Evolutionary conservation across 92 coral and sea anemone genomes (phyloP).

Genomic region (Heteractis magnifica): DNA sequence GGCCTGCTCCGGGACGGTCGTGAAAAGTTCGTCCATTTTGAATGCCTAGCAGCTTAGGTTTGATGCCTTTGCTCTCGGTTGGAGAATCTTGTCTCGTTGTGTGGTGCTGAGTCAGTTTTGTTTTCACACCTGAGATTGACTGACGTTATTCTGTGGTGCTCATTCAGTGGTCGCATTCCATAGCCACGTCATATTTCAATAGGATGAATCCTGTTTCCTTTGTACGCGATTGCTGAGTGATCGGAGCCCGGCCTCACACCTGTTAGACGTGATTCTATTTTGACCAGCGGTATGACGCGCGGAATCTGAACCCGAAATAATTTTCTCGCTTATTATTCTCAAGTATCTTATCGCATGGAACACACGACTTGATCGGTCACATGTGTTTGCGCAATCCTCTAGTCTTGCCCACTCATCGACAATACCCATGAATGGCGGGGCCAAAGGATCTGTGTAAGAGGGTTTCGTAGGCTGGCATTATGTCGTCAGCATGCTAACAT

Average conservation of each 20-base stretch:
- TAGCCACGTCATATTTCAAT: not conserved
- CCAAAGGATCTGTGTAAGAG: not conserved
- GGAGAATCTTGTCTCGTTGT: not conserved
- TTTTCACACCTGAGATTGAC: not conserved
- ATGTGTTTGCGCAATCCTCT: no score
- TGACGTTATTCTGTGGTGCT: slow-evolving; percentile 2
- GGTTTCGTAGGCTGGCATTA: not conserved
- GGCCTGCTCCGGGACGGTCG: slow-evolving; percentile 78
- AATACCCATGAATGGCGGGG: no score
- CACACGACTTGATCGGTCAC: no score
- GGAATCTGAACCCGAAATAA: not conserved
- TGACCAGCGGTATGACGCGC: not conserved
- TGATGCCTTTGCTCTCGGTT: not conserved
- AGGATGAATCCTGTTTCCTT: not conserved
- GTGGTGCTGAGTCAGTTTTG: not conserved
- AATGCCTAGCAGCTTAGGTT: not conserved
- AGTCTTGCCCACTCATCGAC: no score
- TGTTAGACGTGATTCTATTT: not conserved
- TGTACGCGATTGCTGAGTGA: not conserved
- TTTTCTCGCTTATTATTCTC: not conserved
- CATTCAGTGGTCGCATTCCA: not conserved
- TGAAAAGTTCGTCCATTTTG: slow-evolving; percentile 89
- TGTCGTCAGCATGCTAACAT: not conserved
- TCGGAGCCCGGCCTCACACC: not conserved
- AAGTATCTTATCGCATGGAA: no score